phyloP scores from a whole-genome alignment of 2,113 vertebrate genomes.

The Tragelaphus buxtoni region DNA sequence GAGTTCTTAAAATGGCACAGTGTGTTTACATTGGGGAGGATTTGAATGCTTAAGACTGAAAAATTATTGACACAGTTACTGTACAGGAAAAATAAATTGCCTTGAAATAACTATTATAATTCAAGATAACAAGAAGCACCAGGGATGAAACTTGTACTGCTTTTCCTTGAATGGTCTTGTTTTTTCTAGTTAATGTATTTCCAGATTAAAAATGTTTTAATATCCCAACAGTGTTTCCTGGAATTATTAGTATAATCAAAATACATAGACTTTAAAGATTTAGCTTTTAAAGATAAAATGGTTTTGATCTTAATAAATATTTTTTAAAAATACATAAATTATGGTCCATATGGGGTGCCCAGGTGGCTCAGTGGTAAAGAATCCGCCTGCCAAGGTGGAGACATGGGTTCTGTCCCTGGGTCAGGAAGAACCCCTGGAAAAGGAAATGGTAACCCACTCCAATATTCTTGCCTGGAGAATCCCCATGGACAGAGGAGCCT shows the following conservation, averaged over 20 bases:
- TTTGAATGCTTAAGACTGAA: neutral
- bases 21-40: conserved; percentile 20
- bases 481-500: neutral
- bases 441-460: neutral
- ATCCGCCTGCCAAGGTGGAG: neutral
- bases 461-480: neutral
- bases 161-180: neutral
- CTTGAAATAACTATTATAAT: conserved; percentile 11
- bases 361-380: neutral
- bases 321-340: conserved; percentile 50
- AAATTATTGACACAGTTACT: conserved; percentile 36
- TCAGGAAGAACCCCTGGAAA: neutral
- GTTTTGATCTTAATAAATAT: conserved; percentile 57
- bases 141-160: neutral
- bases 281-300: conserved; percentile 58
- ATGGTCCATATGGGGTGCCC: neutral
- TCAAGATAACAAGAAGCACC: conserved; percentile 3
- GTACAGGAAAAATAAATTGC: conserved; percentile 29
- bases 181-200: conserved; percentile 26
- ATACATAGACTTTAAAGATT: conserved; percentile 57
- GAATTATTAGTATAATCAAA: conserved; percentile 55
- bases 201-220: neutral
- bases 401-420: neutral
- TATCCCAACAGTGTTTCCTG: neutral
- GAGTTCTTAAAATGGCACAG: conserved; percentile 16